Conservation (phyloP, 1,140 invertebrate species). For the Lutraria rhynchaena region DNA sequence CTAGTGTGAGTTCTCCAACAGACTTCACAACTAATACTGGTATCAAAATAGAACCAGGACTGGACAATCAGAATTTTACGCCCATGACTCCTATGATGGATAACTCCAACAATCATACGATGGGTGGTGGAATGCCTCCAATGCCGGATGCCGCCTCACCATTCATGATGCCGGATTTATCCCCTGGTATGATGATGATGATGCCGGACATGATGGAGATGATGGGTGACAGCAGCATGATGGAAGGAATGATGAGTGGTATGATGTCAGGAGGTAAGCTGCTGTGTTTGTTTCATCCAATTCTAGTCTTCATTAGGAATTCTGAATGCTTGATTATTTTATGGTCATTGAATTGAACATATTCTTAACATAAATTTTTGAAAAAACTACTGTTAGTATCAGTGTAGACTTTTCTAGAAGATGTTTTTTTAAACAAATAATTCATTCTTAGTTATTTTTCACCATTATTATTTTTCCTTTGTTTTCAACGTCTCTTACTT, state of each 20-base stretch:
- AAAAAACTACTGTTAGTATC: no score
- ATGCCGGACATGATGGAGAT: conserved; percentile 47
- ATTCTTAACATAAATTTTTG: no score
- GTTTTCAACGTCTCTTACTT: no score
- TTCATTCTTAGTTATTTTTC: no score
- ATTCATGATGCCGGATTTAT: conserved; percentile 42
- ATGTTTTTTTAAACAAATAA: no score
- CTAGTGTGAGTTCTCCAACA: background rate
- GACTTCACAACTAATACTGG: conserved; percentile 7
- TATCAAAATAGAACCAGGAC: conserved; percentile 43
- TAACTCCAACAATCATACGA: conserved; percentile 2
- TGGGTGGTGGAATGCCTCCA: conserved; percentile 15
- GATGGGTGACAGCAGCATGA: conserved; percentile 46
- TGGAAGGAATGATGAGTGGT: conserved; percentile 47
- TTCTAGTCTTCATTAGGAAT: no score
- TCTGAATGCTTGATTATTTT: no score
- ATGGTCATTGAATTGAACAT: no score
- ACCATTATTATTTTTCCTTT: no score
- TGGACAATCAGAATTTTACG: conserved; percentile 37
- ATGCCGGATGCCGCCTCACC: conserved; percentile 46
- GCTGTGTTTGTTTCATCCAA: no score
- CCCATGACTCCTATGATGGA: conserved; percentile 12
- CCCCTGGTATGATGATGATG: conserved; percentile 47
- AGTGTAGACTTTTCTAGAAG: no score
- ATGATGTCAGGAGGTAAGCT: conserved; percentile 29